A percentile compares a stretch with the other conserved stretches of the same genome.
These are phyloP conservation scores for Mionectes olivaceus DNA, from an alignment of 2,797 vertebrate genomes.

Conservation along the genomic window DNA sequence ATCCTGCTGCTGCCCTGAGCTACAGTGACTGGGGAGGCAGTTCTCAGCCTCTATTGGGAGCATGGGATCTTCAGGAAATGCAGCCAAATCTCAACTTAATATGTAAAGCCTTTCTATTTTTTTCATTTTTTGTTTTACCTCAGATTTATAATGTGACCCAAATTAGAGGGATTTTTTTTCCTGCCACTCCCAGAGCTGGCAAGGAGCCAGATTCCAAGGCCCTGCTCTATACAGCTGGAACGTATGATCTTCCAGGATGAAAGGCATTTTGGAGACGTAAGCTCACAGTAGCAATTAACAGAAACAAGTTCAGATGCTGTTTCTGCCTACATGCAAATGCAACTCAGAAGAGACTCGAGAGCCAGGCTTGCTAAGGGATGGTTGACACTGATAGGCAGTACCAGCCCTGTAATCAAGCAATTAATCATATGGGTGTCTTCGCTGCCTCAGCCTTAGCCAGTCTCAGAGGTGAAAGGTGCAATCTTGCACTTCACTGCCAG, in stretches of 20 bases:
- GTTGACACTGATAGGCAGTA: slow-evolving; percentile 6
- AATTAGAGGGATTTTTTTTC: not conserved
- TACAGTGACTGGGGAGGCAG: not conserved
- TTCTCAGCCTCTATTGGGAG: not conserved
- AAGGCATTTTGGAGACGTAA: slow-evolving; percentile 53
- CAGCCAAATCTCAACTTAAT: not conserved
- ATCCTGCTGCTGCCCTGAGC: not conserved
- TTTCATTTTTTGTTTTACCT: fast-evolving
- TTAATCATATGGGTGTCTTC: not conserved
- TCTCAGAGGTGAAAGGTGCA: slow-evolving; percentile 14
- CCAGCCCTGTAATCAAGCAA: not conserved
- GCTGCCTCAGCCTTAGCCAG: not conserved
- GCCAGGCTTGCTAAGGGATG: not conserved
- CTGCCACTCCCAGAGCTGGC: not conserved
- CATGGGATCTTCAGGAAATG: not conserved
- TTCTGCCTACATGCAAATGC: slow-evolving; percentile 31
- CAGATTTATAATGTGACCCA: not conserved
- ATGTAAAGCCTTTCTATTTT: not conserved
- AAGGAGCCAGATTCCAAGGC: slow-evolving; percentile 19
- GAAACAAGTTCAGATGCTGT: not conserved
- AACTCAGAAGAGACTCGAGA: not conserved
- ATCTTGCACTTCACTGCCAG: not conserved
- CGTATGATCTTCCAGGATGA: slow-evolving; percentile 39
- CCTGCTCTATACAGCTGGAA: not conserved
- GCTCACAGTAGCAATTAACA: slow-evolving; percentile 51